These are phyloP conservation scores for Neodon shergylaensis DNA, from an alignment of 2,113 vertebrate species.

Conservation along the genomic window DNA sequence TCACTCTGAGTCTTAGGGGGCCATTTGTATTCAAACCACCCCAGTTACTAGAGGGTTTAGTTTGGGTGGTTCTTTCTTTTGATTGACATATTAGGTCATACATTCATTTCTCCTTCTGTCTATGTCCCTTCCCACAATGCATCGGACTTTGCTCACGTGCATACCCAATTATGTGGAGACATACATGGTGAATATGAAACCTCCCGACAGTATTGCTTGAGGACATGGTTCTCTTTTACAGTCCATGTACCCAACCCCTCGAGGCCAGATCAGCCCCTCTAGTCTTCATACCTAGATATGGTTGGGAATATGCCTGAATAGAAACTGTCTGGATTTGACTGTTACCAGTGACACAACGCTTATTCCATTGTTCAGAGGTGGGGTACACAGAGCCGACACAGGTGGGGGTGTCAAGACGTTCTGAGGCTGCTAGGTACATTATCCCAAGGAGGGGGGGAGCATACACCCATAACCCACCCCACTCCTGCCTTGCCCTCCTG, in stretches of 20 bases:
- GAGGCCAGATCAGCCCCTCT: not conserved
- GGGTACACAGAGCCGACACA: too few relatives aligned
- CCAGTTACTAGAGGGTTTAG: not conserved
- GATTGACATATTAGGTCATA: not conserved
- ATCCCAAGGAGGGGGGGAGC: not conserved
- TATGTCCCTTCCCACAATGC: not conserved
- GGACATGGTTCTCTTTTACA: not conserved
- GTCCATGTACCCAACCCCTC: not conserved
- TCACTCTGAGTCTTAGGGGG: not conserved
- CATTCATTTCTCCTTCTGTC: not conserved
- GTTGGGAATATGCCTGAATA: too few relatives aligned
- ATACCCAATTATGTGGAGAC: not conserved
- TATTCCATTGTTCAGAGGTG: not conserved
- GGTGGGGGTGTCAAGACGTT: not conserved
- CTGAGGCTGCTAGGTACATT: not conserved
- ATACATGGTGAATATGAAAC: not conserved
- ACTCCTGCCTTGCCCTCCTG: not conserved
- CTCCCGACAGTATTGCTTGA: not conserved
- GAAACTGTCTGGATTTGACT: not conserved
- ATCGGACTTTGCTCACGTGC: not conserved
- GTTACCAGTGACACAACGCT: too few relatives aligned
- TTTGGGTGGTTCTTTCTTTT: not conserved
- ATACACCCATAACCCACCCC: not conserved
- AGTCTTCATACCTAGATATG: not conserved
- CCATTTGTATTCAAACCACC: not conserved